These are phyloP conservation scores for Mobula birostris DNA, from an alignment of 2,113 vertebrate species.

Conservation along the genomic window DNA sequence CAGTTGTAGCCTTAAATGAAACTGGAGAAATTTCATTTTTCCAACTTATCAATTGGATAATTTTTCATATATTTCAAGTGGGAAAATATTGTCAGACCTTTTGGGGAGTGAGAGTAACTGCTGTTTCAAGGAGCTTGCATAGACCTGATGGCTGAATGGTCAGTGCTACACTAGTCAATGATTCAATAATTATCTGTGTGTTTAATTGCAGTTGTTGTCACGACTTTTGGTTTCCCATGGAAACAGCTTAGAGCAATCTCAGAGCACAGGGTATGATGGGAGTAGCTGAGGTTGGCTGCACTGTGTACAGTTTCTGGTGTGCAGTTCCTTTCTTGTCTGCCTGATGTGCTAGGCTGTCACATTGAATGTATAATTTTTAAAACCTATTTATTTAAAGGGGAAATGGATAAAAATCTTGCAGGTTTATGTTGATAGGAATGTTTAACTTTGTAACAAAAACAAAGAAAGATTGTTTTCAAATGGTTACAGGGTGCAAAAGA, in stretches of 20 bases:
- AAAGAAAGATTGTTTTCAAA: neutral
- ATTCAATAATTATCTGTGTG: neutral
- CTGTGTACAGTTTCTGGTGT: neutral
- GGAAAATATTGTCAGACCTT: neutral
- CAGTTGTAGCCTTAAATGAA: neutral
- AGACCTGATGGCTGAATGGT: neutral
- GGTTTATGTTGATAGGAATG: neutral
- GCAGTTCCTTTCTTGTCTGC: neutral
- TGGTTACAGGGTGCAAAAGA: too few species aligned
- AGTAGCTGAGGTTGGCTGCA: neutral
- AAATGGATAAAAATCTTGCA: neutral
- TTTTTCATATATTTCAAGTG: neutral
- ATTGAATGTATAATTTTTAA: neutral
- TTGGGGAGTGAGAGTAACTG: neutral
- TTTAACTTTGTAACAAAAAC: neutral
- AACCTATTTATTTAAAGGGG: neutral
- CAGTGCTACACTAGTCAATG: neutral
- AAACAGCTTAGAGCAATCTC: neutral
- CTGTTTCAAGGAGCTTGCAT: neutral
- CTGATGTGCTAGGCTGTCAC: neutral
- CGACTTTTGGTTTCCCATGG: slow-evolving; percentile 22
- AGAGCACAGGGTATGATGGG: neutral
- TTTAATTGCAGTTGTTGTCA: slow-evolving; percentile 21
- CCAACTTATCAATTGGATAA: too few species aligned
- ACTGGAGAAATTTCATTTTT: neutral